Percentiles rank a stretch among this genome's conserved stretches.
These are phyloP conservation scores for Cephalopachus bancanus DNA, from an alignment of 2,797 vertebrate genomes.

Conservation along the genomic window DNA sequence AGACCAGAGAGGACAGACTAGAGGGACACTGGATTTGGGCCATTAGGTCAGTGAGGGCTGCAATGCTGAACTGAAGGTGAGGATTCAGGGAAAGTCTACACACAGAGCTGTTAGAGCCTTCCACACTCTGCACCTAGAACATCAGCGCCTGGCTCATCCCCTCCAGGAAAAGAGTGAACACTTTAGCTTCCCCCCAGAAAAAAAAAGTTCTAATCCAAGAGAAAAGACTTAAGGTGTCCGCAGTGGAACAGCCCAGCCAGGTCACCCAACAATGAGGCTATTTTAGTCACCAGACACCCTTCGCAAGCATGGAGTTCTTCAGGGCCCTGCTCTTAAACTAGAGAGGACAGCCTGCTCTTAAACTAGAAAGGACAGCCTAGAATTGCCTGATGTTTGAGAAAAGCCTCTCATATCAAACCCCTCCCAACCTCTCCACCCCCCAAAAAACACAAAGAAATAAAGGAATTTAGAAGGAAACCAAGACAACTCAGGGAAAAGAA, in stretches of 20 bases:
- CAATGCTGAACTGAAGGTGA: background rate
- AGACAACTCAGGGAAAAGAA: background rate
- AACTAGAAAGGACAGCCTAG: background rate
- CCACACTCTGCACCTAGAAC: background rate
- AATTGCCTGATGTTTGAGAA: slow-evolving; percentile 25
- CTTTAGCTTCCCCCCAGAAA: background rate
- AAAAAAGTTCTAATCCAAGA: background rate
- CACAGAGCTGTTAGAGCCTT: background rate
- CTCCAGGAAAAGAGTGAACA: background rate
- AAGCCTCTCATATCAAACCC: background rate
- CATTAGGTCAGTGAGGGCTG: background rate
- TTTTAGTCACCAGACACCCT: background rate
- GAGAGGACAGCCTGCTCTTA: background rate
- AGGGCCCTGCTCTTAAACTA: background rate
- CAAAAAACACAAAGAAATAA: background rate
- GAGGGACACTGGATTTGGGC: background rate
- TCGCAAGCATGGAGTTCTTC: background rate
- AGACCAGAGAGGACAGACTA: background rate
- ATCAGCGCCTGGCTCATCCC: background rate
- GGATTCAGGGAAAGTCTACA: background rate
- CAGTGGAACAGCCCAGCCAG: background rate
- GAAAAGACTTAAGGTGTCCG: background rate
- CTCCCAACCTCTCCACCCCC: rapidly evolving
- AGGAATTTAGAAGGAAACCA: slow-evolving; percentile 3
- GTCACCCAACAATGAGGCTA: background rate